Conservation (phyloP, 2,113 vertebrate species). For the Telmatochromis sp. region DNA sequence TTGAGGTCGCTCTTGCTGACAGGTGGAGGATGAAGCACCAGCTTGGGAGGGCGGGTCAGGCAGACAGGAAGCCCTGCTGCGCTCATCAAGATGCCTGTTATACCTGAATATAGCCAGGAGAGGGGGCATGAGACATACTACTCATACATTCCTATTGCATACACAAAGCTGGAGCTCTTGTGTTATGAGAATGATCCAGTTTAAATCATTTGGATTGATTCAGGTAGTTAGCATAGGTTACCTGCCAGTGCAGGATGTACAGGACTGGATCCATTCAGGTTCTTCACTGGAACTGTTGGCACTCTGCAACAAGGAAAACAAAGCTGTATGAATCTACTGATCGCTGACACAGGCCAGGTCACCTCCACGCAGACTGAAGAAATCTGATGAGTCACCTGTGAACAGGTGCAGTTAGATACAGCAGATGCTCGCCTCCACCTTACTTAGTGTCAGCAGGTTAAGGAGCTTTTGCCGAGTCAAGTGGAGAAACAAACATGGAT, state of each 20-base stretch:
- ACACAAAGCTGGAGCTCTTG: background rate
- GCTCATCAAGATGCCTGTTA: constrained; percentile 94
- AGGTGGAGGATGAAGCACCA: constrained; percentile 88
- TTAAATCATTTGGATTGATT: background rate
- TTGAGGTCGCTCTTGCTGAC: constrained; percentile 95
- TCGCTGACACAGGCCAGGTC: background rate
- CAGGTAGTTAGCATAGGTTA: constrained; percentile 11
- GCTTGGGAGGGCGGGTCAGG: constrained; percentile 87
- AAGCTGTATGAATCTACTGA: background rate
- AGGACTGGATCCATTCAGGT: constrained; percentile 87
- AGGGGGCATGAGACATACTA: background rate
- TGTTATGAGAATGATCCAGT: background rate
- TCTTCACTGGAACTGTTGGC: constrained; percentile 91
- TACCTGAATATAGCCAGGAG: constrained; percentile 68
- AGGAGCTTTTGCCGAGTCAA: constrained; percentile 37
- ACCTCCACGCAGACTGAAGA: background rate
- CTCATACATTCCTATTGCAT: background rate
- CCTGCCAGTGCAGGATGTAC: constrained; percentile 89
- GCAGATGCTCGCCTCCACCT: background rate
- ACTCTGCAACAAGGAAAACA: constrained; percentile 67
- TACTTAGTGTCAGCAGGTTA: background rate
- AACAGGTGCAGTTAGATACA: background rate
- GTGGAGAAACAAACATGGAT: background rate
- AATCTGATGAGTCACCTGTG: constrained; percentile 16
- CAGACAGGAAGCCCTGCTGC: constrained; percentile 89